Conservation (phyloP, 2,888 invertebrate genomes). For the Masnerella sp. region DNA sequence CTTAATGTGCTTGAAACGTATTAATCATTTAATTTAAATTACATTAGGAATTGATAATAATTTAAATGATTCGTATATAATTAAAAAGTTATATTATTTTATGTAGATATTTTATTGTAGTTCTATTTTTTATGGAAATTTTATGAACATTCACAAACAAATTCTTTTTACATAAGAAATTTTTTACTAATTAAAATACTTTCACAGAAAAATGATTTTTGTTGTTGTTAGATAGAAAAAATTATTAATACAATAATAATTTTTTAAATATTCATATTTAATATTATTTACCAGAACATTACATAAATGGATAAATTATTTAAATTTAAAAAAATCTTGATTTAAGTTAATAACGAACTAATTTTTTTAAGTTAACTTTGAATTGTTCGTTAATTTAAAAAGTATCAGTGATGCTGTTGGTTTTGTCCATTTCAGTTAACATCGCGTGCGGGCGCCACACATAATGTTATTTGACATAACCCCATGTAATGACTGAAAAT, state of each 20-base stretch:
- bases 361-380: background rate
- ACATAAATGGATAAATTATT: too few species aligned
- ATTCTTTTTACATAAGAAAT: background rate
- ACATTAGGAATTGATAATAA: conserved; percentile 21
- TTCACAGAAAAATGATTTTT: too few species aligned
- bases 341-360: too few species aligned
- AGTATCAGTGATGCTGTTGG: conserved; percentile 29
- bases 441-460: conserved; percentile 64
- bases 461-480: conserved; percentile 70
- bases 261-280: too few species aligned
- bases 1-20: conserved; percentile 1
- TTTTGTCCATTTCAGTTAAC: conserved; percentile 57
- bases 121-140: too few species aligned
- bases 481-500: conserved; percentile 72
- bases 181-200: too few species aligned
- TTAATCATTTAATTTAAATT: conserved; percentile 20
- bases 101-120: too few species aligned
- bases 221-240: too few species aligned
- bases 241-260: too few species aligned
- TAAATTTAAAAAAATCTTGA: too few species aligned
- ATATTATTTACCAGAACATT: too few species aligned
- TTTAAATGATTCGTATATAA: background rate
- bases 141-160: too few species aligned
- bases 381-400: conserved; percentile 25
- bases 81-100: background rate